Base-by-base conservation (phyloP, 2,888 invertebrate species). In the Nezara viridula region DNA sequence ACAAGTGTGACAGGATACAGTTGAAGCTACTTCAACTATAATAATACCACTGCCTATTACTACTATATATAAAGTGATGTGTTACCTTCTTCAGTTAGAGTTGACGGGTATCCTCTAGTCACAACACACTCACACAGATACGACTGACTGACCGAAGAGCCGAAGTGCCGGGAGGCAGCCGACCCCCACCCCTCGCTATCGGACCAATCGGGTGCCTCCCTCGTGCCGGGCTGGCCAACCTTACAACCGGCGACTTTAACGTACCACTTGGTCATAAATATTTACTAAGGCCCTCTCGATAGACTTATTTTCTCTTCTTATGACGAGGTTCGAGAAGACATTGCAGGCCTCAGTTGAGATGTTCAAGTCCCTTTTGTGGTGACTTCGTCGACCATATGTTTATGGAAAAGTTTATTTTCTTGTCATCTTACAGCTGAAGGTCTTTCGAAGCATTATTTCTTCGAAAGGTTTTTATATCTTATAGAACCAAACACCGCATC, bases 51-150 rank as follows among this genome's bases (percentile, higher is more conserved):
- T 10, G n/a, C 27, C 27, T 32, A 73, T 73, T 73, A 21, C 27
- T 27, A 60, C 14, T 37, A 73, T 73, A 37, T 32, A 73, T 73
- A 16, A 21, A 37, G 19, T 37, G 66, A 37, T 73, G 66, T 73
- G 44, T 81, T 81, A 81, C 81, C 81, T 81, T 81, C 81, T 81
- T 40, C 81, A 3, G 81, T 81, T 44, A 21, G n/a, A 21, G 44
- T 40, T 81, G 81, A 81, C n/a, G 81, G 81, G 81, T 81, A 81
- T 81, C 81, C 81, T 81, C 81, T 81, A 81, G 40, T 81, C 81
- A 81, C 81, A 24, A 81, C 81, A 81, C 81, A 81, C 81, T 81
- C 81, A 81, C 81, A 81, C 81, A 81, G 81, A 81, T 81, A 81
- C 81, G 81, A 81, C 81, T 81, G 81, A 81, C 81, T 44, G 81